Evolutionary conservation across 1,140 invertebrate genomes (phyloP).

Genomic region (Cydia fagiglandana): DNA sequence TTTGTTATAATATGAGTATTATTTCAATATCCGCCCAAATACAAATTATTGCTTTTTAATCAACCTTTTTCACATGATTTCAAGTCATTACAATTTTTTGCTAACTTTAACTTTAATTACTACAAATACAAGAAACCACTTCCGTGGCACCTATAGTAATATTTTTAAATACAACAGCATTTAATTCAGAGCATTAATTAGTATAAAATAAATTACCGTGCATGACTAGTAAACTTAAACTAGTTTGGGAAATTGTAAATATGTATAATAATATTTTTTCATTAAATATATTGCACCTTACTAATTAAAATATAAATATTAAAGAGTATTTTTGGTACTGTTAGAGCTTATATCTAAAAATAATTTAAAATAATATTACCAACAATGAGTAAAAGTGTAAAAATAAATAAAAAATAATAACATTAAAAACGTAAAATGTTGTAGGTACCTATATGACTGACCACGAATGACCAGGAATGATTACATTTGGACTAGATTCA

Average conservation of each 20-base stretch:
- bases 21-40: slow-evolving; percentile 20
- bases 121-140: slow-evolving; percentile 16
- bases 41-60: slow-evolving; percentile 20
- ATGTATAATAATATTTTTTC: slow-evolving; percentile 47
- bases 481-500: slow-evolving; percentile 40
- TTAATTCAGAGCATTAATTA: slow-evolving; percentile 44
- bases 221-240: slow-evolving; percentile 51
- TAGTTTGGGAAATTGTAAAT: slow-evolving; percentile 43
- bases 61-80: slow-evolving; percentile 26
- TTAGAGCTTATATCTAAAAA: slow-evolving; percentile 41
- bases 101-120: slow-evolving; percentile 26
- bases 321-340: slow-evolving; percentile 54
- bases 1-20: slow-evolving; percentile 28
- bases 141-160: slow-evolving; percentile 36
- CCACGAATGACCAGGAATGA: too few species aligned
- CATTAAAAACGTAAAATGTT: slow-evolving; percentile 35
- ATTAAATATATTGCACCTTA: slow-evolving; percentile 74
- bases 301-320: slow-evolving; percentile 46
- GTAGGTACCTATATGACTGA: slow-evolving; percentile 8
- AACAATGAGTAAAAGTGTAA: slow-evolving; percentile 49
- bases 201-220: slow-evolving; percentile 36
- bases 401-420: slow-evolving; percentile 43
- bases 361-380: slow-evolving; percentile 52
- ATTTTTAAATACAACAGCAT: slow-evolving; percentile 35
- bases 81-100: neutral